Conservation (phyloP, 2,113 vertebrate genomes). For the Lagopus muta region DNA sequence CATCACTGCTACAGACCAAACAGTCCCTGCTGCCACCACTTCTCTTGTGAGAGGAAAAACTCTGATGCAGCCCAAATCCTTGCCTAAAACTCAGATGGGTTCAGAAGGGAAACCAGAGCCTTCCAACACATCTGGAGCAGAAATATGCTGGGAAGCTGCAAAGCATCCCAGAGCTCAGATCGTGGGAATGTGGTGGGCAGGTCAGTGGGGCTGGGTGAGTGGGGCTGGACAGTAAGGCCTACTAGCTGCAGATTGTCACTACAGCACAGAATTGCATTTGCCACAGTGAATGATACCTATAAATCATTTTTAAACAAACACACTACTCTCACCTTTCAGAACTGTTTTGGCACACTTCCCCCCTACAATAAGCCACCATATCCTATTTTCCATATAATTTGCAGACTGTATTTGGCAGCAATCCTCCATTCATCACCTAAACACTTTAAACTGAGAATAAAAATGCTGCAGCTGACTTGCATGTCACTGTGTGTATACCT, state of each 20-base stretch:
- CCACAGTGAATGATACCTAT: background rate
- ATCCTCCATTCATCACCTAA: constrained; percentile 51
- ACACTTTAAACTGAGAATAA: constrained; percentile 43
- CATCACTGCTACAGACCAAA: background rate
- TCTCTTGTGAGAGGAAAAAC: background rate
- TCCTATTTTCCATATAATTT: constrained; percentile 72
- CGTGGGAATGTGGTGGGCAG: background rate
- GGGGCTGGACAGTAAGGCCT: background rate
- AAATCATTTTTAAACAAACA: background rate
- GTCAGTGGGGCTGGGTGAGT: background rate
- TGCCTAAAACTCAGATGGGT: background rate
- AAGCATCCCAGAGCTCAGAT: fast-evolving
- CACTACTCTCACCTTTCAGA: background rate
- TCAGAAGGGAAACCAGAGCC: background rate
- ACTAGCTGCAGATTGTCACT: background rate
- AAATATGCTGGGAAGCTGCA: background rate
- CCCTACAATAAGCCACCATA: constrained; percentile 13
- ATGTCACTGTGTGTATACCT: background rate
- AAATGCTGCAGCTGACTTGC: constrained; percentile 17
- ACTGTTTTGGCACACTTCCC: background rate
- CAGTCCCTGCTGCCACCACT: background rate
- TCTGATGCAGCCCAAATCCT: too few relatives aligned
- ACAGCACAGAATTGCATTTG: background rate
- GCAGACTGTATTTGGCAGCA: constrained; percentile 63
- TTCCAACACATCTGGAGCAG: background rate